phyloP scores from a whole-genome alignment of 2,888 invertebrate genomes.

The Monoplex corrugatus region DNA sequence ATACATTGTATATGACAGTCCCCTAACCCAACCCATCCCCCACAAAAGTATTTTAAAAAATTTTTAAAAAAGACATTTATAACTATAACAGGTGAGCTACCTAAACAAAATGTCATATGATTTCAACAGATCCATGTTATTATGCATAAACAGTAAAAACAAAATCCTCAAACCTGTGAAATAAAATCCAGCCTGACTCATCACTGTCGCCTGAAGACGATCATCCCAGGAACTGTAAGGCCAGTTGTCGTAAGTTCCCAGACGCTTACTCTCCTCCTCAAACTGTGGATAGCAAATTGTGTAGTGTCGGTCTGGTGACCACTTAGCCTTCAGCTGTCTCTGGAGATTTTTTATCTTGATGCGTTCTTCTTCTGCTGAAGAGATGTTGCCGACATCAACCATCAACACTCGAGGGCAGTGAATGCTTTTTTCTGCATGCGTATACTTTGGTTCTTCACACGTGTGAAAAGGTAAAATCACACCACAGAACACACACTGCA shows the following conservation, averaged over 20 bases:
- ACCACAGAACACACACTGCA: conserved; percentile 52
- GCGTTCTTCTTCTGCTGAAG: conserved; percentile 40
- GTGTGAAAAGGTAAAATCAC: conserved; percentile 40
- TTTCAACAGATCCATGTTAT: too few relatives aligned
- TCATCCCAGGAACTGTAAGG: conserved; percentile 46
- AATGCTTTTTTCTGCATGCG: conserved; percentile 47
- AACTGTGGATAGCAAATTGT: conserved; percentile 52
- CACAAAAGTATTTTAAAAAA: too few relatives aligned
- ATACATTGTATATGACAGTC: too few relatives aligned
- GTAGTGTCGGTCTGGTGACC: conserved; percentile 27
- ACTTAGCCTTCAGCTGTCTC: neutral
- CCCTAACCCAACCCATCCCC: too few relatives aligned
- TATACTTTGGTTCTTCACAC: conserved; percentile 11
- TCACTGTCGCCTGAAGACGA: conserved; percentile 18
- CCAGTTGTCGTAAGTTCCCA: conserved; percentile 55
- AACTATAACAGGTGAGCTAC: too few relatives aligned
- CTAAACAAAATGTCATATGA: too few relatives aligned
- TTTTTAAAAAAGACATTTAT: too few relatives aligned
- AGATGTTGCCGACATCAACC: conserved; percentile 55
- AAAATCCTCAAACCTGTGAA: conserved; percentile 52
- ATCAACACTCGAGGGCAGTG: conserved; percentile 46
- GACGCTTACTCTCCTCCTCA: conserved; percentile 48
- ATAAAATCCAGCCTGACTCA: conserved; percentile 53
- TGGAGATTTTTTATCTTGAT: conserved; percentile 45
- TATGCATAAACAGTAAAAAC: neutral